Evolutionary conservation across 2,113 vertebrate species (phyloP).

Genomic region (Channa argus): DNA sequence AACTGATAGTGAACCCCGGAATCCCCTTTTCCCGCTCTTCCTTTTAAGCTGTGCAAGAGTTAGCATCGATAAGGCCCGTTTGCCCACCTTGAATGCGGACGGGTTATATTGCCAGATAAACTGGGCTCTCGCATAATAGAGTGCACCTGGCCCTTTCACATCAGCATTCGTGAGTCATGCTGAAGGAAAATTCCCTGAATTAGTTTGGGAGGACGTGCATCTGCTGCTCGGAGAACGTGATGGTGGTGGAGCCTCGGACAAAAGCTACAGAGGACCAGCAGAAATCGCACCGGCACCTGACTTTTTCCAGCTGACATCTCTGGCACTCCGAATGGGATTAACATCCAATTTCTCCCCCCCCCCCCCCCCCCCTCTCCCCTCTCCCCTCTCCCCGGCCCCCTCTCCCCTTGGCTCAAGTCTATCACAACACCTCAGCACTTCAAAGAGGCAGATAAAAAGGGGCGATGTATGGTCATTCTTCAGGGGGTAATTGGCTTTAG

Average conservation of each 20-base stretch:
- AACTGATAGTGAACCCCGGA: constrained; percentile 79
- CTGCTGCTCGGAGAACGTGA: constrained; percentile 66
- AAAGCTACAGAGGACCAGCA: constrained; percentile 81
- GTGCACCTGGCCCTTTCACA: constrained; percentile 83
- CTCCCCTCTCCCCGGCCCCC: too few relatives aligned
- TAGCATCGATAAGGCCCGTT: constrained; percentile 47
- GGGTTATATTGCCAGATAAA: constrained; percentile 45
- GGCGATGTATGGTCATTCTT: constrained; percentile 69
- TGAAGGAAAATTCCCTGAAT: constrained; percentile 67
- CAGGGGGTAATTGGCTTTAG: constrained; percentile 74
- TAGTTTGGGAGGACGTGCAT: constrained; percentile 34
- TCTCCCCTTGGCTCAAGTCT: constrained; percentile 79
- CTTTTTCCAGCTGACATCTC: constrained; percentile 81
- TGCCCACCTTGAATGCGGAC: constrained; percentile 38
- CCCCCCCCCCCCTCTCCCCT: too few relatives aligned
- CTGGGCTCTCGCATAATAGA: constrained; percentile 69
- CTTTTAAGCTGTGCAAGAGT: constrained; percentile 82
- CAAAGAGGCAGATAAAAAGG: constrained; percentile 79
- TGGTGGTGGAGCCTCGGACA: constrained; percentile 63
- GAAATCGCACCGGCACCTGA: constrained; percentile 77
- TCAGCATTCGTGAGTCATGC: constrained; percentile 57
- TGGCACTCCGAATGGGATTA: constrained; percentile 81
- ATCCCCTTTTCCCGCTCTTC: constrained; percentile 61
- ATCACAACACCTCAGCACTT: constrained; percentile 80
- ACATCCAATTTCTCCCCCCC: constrained; percentile 79